Base-by-base conservation (phyloP, 1,140 invertebrate species). In the Drosophila subobscura region DNA sequence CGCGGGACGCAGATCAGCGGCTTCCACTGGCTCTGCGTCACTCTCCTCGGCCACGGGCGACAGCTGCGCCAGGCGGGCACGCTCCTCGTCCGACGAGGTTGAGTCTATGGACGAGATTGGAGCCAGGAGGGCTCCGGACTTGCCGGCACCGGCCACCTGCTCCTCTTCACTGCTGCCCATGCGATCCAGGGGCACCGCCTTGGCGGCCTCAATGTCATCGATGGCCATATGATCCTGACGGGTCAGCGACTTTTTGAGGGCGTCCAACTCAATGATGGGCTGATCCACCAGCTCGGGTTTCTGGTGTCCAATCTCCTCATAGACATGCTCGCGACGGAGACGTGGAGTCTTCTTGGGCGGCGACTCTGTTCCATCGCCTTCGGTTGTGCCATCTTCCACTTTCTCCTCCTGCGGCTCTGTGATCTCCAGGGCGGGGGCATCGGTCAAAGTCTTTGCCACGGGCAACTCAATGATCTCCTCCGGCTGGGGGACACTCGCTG, bases 271-370 rank as follows among this genome's bases (percentile, higher is more conserved):
- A 37, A 70, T 42, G 1, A 90, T 60, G 68, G 65, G 88, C 79
- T 59, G 64, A 47, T 63, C 75, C 75, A 65, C 56, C 63, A 33
- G 52, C 53, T 65, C 90, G 72, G 49, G 88, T 57, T 65, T 25
- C 29, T 74, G 90, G 33, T 80, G 68, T n/a, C 71, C 77, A 55
- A 94, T 94, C 65, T 94, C 93, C 78, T 94, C 93, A 65, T 94
- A 94, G 55, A 93, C 92, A 73, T 94, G 93, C 64, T 93, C 93
- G 71, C 93, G 92, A 50, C 92, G 93, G 71, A 92, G 91, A 49
- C 92, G 92, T 6, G 90, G 84, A 2, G 91, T 68, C 52, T 92
- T 92, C 70, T 79, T 88, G 4, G 90, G 91, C n/a, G 89, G 84
- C 8, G 68, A 44, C 14, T 72, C 63, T 7, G 29, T 37, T 8